Evolutionary conservation across 2,888 invertebrate species (phyloP).

Genomic region (Noctua janthina): DNA sequence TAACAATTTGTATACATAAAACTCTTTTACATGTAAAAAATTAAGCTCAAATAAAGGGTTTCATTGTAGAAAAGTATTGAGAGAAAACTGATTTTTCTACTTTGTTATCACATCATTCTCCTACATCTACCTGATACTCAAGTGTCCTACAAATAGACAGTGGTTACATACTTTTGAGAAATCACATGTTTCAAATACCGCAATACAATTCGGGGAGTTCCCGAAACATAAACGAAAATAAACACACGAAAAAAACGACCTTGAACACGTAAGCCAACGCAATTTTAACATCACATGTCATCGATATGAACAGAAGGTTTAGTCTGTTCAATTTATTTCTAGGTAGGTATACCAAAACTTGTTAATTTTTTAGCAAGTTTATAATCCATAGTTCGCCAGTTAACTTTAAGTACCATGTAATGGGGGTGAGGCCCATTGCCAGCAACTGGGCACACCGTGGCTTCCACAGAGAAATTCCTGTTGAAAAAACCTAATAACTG

Average conservation of each 20-base stretch:
- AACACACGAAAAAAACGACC: slow-evolving; percentile 46
- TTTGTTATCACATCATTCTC: background rate
- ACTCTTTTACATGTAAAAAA: background rate
- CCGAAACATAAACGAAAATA: slow-evolving; percentile 23
- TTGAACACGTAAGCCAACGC: slow-evolving; percentile 14
- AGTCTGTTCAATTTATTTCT: background rate
- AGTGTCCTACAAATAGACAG: slow-evolving; percentile 10
- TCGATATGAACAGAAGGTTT: slow-evolving; percentile 22
- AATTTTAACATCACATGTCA: background rate
- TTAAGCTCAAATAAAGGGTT: background rate
- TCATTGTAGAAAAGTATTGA: background rate
- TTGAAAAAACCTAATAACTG: too few relatives aligned
- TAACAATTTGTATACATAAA: background rate
- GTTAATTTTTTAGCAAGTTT: background rate
- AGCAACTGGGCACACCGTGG: too few relatives aligned
- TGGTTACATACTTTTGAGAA: background rate
- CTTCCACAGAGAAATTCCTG: too few relatives aligned
- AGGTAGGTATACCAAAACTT: background rate
- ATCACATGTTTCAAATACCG: background rate
- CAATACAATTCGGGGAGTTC: slow-evolving; percentile 11
- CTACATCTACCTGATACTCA: background rate
- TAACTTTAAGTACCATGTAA: background rate
- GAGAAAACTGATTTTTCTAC: background rate
- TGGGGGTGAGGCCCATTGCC: too few relatives aligned
- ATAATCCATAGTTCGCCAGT: background rate